Base-by-base conservation (phyloP, 2,888 invertebrate genomes). In the Hydriomena furcata region DNA sequence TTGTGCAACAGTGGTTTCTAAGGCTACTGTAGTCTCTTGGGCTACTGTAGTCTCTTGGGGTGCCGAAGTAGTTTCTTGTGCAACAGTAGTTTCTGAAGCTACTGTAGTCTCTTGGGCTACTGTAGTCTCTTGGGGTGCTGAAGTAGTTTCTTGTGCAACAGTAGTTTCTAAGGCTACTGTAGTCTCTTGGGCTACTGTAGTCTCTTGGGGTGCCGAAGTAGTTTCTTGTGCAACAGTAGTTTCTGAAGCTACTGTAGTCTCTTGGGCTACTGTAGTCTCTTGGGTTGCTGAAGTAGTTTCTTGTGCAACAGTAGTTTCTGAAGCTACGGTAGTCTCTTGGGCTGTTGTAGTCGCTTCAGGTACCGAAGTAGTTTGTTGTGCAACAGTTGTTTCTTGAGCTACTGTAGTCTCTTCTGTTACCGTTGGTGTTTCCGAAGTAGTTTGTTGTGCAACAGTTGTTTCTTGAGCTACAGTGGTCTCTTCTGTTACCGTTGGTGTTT, bases 391-490 rank as follows among this genome's bases (percentile, higher is more conserved):
- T 1, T 38, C 37, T 1, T 21, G 28, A 5, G 11, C 34, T 1
- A 50, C 57, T 6, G 46, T 32, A 0, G 25, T 8, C 1, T 37
- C 34, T 7, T 10, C 28, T 28, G 52, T 52, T 0, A 32, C 43
- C 1, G 47, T 55, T 11, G 53, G 24, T 0, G 47, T 8, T 5
- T 12, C 36, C 0, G 7, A 7, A 8, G 49, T 30, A 2, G 52
- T 45, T 27, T 8, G 50, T 31, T 7, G 52, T 52, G 41, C 34
- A 1, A 4, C 44, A 5, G 46, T 49, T 10, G 32, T 35, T 10
- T 35, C 17, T 3, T 17, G 17, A 17, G 46, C 47, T 10, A n/a
- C n/a, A n/a, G 32, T 35, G 1, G 23, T 11, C 11, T 35, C 12
- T 37, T 32, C 30, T 6, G 46, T 28, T 7, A n/a, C n/a, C n/a